phyloP scores from a whole-genome alignment of 2,797 vertebrate genomes.

The Aphelocoma californica region DNA sequence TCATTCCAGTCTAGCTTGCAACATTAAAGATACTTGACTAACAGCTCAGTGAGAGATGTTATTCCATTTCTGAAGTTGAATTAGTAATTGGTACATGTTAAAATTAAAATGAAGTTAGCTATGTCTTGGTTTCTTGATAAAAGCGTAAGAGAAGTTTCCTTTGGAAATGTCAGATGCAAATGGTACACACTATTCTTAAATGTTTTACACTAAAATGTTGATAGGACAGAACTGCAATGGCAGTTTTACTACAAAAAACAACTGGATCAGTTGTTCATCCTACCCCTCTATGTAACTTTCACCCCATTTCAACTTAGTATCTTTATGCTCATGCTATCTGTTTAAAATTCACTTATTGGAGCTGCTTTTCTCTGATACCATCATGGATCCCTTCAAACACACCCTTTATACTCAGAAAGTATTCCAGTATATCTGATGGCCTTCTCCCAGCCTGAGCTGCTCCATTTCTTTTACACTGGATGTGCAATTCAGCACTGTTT shows the following conservation, averaged over 20 bases:
- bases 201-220: constrained; percentile 38
- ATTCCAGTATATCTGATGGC: neutral
- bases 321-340: neutral
- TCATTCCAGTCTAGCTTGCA: neutral
- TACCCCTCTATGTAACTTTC: neutral
- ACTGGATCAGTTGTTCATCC: neutral
- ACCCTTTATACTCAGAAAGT: neutral
- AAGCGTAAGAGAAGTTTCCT: neutral
- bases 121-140: neutral
- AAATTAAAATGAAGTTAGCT: neutral
- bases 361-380: neutral
- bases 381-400: neutral
- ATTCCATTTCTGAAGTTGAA: constrained; percentile 43
- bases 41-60: constrained; percentile 31
- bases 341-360: neutral
- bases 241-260: constrained; percentile 56
- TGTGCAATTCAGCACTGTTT: neutral
- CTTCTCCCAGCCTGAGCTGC: neutral
- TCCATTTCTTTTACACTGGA: neutral
- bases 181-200: constrained; percentile 5
- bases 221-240: constrained; percentile 49
- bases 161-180: neutral
- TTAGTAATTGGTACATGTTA: constrained; percentile 21
- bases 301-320: neutral
- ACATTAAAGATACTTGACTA: neutral